These are phyloP conservation scores for Geococcyx californianus DNA, from an alignment of 2,113 vertebrate genomes.

Conservation along the genomic window DNA sequence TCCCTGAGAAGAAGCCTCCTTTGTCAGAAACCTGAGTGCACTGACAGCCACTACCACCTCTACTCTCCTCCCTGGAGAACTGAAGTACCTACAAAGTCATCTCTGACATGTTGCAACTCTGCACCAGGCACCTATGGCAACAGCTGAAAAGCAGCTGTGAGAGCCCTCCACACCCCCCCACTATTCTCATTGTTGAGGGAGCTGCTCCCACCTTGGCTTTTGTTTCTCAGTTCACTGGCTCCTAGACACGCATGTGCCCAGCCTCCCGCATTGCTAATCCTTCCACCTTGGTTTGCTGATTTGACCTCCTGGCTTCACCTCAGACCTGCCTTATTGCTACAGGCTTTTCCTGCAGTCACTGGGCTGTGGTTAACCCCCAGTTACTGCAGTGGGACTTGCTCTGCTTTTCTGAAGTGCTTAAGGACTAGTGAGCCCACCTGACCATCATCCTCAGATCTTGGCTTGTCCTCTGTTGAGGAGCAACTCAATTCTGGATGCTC, in stretches of 20 bases:
- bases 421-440: not conserved
- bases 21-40: not conserved
- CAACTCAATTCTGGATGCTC: not conserved
- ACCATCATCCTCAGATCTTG: not conserved
- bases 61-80: accelerated
- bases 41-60: not conserved
- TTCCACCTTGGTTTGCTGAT: not conserved
- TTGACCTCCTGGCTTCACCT: not conserved
- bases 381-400: not conserved
- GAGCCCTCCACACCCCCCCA: not conserved
- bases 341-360: not conserved
- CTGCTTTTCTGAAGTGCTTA: not conserved
- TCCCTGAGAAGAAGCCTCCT: not conserved
- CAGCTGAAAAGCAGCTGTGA: not conserved
- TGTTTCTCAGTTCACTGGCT: not conserved
- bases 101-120: too few relatives aligned
- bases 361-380: not conserved
- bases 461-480: not conserved
- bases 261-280: not conserved
- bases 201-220: not conserved
- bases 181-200: not conserved
- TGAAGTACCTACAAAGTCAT: not conserved
- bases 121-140: not conserved
- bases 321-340: not conserved
- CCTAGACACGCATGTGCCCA: not conserved